Evolutionary conservation across 2,797 vertebrate species (phyloP), one percentile per base, ranked within the genome.

Genomic region (Anguilla pacifica): DNA sequence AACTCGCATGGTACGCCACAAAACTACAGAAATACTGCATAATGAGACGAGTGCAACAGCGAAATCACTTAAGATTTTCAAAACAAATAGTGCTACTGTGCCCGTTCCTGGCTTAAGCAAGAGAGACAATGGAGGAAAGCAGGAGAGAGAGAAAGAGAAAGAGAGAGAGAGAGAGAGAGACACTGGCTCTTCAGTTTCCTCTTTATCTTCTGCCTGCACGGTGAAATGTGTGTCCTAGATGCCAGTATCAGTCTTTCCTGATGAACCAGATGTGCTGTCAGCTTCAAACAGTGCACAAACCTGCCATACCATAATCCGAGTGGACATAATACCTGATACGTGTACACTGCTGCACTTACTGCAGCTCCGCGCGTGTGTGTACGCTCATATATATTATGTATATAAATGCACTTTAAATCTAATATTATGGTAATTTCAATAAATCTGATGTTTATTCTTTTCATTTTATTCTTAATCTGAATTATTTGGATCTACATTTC

Each of bases 211-310:
- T 13, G 25, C 91, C 94, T 90, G 94, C 86, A 84, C 91, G 87
- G 87, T 53, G 90, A 93, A 91, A 93, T 84, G 86, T 93, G 92
- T 93, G 93, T 95, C 94, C 94, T 94, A 92, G 94, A 95, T 92
- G 91, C 90, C 94, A 93, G 39, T 90, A 91, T 90, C 94, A 95
- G 94, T 95, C 94, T 90, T 92, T 88, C 87, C 85, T 90, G 89
- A 89, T 87, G 87, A 91, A 89, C 90, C 90, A 95, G 93, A 95
- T 94, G 91, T 6, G 89, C 93, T 94, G 95, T 95, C 94, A 95
- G 92, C 92, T 94, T 57, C 91, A 90, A 93, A 92, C 92, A 93
- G 88, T 83, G 89, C 90, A 92, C 92, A 94, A 94, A 92, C 91
- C 92, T 91, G 89, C 90, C 81, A 90, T 79, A 85, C 92, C 91